Evolutionary conservation across 2,888 invertebrate species (phyloP).

Genomic region (Biston stratarius): DNA sequence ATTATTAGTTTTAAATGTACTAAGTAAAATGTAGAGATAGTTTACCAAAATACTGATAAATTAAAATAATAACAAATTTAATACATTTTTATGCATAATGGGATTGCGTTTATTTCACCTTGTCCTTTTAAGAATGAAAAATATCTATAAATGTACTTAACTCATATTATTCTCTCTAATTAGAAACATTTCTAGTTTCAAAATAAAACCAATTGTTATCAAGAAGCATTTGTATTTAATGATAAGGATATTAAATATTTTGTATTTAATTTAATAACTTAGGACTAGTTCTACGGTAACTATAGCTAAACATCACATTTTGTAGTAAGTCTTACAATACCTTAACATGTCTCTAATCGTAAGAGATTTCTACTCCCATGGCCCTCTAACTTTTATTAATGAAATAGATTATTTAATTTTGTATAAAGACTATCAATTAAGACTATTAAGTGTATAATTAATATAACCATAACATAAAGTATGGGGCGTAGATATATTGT

Average conservation of each 20-base stretch:
- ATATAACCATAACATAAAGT: neutral
- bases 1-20: neutral
- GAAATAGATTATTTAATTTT: neutral
- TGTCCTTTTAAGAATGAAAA: too few relatives aligned
- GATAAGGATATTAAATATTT: too few relatives aligned
- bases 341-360: neutral
- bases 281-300: conserved; percentile 14
- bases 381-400: neutral
- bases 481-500: neutral
- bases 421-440: conserved; percentile 19
- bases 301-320: conserved; percentile 32
- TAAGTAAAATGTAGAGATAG: too few relatives aligned
- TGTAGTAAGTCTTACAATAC: conserved; percentile 29
- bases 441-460: conserved; percentile 6
- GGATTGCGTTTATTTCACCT: too few relatives aligned
- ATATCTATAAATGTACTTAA: too few relatives aligned
- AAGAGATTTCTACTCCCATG: conserved; percentile 4
- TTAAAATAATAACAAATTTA: too few relatives aligned
- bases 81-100: too few relatives aligned
- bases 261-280: conserved; percentile 21
- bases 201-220: conserved; percentile 3
- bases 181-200: neutral
- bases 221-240: conserved; percentile 13
- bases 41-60: too few relatives aligned
- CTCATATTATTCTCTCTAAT: too few relatives aligned